phyloP scores from a whole-genome alignment of 2,113 vertebrate genomes.

The Morone chrysops region DNA sequence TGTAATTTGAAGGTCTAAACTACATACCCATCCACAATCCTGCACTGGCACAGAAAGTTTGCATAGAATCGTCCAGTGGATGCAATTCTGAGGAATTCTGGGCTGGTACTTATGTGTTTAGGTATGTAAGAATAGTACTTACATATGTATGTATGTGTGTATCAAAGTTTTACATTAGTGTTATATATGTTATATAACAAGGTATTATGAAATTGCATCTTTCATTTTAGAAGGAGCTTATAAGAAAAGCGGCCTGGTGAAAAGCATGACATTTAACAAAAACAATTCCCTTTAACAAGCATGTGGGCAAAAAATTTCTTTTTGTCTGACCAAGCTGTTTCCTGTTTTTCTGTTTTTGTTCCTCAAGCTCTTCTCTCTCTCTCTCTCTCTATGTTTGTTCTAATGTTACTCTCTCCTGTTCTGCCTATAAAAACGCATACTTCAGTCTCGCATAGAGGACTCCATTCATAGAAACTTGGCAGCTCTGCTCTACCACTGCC shows the following conservation, averaged over 20 bases:
- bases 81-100: background rate
- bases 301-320: background rate
- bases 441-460: constrained; percentile 3
- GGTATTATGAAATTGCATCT: background rate
- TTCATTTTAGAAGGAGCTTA: background rate
- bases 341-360: background rate
- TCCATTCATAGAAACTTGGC: constrained; percentile 51
- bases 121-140: background rate
- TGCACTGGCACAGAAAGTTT: background rate
- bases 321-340: background rate
- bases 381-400: background rate
- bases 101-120: background rate
- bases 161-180: background rate
- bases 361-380: background rate
- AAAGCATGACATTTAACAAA: background rate
- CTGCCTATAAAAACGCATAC: constrained; percentile 17
- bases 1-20: too few species aligned
- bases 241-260: background rate
- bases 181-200: background rate
- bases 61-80: background rate
- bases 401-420: background rate
- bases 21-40: too few species aligned
- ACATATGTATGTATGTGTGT: background rate
- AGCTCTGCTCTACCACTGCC: background rate
- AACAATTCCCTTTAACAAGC: background rate